Conservation (phyloP, 2,797 vertebrate genomes). For the Poeciliopsis paucimaculata region DNA sequence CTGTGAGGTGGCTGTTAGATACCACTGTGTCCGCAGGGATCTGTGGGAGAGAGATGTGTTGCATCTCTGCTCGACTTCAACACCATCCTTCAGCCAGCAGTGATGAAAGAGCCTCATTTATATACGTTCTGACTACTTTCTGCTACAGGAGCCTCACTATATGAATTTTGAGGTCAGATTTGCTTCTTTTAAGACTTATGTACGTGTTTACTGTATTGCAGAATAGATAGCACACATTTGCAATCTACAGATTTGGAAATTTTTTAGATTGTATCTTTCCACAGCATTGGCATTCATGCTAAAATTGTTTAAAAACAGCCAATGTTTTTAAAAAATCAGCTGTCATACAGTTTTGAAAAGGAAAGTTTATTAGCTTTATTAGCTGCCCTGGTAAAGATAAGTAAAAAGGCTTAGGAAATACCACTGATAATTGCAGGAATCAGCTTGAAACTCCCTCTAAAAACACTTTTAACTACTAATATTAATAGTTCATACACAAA, state of each 20-base stretch:
- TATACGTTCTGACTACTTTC: neutral
- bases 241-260: neutral
- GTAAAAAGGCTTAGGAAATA: neutral
- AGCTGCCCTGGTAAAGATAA: neutral
- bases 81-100: conserved; percentile 17
- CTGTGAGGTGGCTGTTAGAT: conserved; percentile 57
- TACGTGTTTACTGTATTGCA: too few species aligned
- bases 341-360: neutral
- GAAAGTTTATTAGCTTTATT: neutral
- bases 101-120: conserved; percentile 13
- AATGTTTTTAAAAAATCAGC: neutral
- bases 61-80: conserved; percentile 40
- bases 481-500: neutral
- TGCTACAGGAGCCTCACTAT: neutral
- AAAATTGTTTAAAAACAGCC: neutral
- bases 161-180: neutral
- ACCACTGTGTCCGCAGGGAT: conserved; percentile 33
- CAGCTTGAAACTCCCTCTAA: neutral
- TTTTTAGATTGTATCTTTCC: neutral
- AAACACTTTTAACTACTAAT: neutral
- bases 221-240: neutral
- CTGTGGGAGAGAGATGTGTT: conserved; percentile 50
- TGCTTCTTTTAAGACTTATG: neutral
- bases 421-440: neutral
- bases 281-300: neutral